Evolutionary conservation across 2,113 vertebrate species (phyloP).

Genomic region (Albula glossodonta): DNA sequence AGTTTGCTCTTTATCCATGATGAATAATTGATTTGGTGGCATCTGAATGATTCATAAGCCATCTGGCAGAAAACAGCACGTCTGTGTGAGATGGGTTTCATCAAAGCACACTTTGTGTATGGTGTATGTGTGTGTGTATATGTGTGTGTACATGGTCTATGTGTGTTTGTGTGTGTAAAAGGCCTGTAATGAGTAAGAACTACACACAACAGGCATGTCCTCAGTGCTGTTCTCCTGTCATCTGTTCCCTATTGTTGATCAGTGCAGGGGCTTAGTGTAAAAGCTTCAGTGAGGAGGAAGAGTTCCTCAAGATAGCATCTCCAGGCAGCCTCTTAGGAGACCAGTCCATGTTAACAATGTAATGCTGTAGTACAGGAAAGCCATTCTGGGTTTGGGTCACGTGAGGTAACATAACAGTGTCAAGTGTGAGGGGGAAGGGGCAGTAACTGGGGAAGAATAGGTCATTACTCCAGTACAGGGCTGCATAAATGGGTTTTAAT

Average conservation of each 20-base stretch:
- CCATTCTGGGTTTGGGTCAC: too few species aligned
- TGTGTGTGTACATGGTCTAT: too few species aligned
- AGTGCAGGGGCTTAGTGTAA: not conserved
- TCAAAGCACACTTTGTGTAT: conserved; percentile 32
- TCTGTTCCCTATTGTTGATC: not conserved
- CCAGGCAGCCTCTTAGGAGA: not conserved
- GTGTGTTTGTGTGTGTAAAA: not conserved
- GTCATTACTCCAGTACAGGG: too few species aligned
- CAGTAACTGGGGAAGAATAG: too few species aligned
- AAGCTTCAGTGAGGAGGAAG: not conserved
- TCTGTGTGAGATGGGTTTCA: conserved; percentile 42
- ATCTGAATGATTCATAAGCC: conserved; percentile 84
- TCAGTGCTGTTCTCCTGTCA: not conserved
- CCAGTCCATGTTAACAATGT: not conserved
- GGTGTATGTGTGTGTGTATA: not conserved
- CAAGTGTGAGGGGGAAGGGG: too few species aligned
- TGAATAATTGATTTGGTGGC: conserved; percentile 83
- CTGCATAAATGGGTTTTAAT: too few species aligned
- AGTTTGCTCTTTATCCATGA: conserved; percentile 77
- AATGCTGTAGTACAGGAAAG: too few species aligned
- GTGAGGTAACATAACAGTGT: too few species aligned
- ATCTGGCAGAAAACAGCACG: conserved; percentile 66
- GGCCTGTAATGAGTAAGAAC: conserved; percentile 35
- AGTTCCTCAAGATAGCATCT: not conserved
- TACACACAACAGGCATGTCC: not conserved